Conservation (phyloP, 2,888 invertebrate species). For the Brenthis hecate region DNA sequence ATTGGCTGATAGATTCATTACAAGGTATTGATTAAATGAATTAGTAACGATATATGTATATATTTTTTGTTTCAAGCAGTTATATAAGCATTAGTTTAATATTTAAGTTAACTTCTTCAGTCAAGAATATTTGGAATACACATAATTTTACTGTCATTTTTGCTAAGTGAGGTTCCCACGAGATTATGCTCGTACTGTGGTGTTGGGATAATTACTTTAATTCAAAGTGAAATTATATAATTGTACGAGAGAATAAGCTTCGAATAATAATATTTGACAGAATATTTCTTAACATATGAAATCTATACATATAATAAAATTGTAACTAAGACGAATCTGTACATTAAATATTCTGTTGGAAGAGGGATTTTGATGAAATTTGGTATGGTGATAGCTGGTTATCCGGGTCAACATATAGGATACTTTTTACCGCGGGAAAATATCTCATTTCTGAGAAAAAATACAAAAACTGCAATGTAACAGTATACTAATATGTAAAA, state of each 20-base stretch:
- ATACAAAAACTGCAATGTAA: no score
- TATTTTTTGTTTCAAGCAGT: not conserved
- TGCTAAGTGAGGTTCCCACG: conserved; percentile 2
- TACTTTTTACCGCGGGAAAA: no score
- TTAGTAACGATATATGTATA: not conserved
- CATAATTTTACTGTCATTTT: not conserved
- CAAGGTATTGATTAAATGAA: conserved; percentile 1
- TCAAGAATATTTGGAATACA: not conserved
- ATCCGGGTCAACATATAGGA: no score
- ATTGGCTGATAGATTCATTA: conserved; percentile 21
- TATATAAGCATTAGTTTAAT: not conserved
- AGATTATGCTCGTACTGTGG: conserved; percentile 6
- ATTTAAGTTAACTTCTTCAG: no score
- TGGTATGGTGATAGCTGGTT: no score
- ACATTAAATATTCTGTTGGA: no score
- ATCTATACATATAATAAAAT: no score
- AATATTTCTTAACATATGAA: not conserved
- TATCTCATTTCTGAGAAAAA: no score
- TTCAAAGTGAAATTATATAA: conserved; percentile 5
- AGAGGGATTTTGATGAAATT: no score
- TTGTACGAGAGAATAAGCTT: not conserved
- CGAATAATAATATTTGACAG: not conserved
- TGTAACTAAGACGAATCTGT: no score
- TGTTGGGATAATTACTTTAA: conserved; percentile 8
- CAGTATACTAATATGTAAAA: no score